A percentile compares a stretch with the other conserved stretches of the same genome.
These are phyloP conservation scores for Nasonia longicornis DNA, from an alignment of 1,140 invertebrate genomes.

Conservation along the genomic window DNA sequence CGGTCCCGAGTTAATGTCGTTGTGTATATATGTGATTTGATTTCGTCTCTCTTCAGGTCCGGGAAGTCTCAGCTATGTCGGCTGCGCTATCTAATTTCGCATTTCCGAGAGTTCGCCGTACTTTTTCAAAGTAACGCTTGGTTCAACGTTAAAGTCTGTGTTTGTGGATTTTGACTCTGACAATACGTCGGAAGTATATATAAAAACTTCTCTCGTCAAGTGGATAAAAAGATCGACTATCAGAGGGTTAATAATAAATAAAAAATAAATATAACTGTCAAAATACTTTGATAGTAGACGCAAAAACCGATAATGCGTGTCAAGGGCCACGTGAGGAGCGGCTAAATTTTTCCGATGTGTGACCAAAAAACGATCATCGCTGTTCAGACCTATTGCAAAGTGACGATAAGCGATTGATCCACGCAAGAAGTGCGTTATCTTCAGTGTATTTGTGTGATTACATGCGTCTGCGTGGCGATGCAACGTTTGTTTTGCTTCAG, in stretches of 20 bases:
- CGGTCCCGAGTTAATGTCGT: slow-evolving; percentile 1
- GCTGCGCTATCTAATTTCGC: background rate
- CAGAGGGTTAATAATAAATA: slow-evolving; percentile 16
- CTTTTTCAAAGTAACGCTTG: background rate
- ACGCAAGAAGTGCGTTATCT: slow-evolving; percentile 3
- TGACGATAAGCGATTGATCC: background rate
- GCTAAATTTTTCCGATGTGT: slow-evolving; percentile 14
- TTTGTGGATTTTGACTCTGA: background rate
- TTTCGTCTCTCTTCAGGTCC: background rate
- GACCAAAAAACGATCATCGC: slow-evolving; percentile 9
- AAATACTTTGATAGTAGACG: slow-evolving; percentile 31
- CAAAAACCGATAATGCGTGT: slow-evolving; percentile 4
- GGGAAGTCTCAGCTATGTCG: background rate
- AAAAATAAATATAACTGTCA: slow-evolving; percentile 38
- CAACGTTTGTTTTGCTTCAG: slow-evolving; percentile 28
- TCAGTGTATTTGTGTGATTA: background rate
- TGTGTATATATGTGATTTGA: background rate
- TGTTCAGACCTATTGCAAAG: background rate
- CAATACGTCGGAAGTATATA: background rate
- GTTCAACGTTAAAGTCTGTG: slow-evolving; percentile 5
- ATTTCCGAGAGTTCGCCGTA: background rate
- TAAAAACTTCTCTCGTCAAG: background rate
- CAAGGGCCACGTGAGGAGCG: background rate
- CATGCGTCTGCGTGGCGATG: background rate
- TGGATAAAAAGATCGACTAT: background rate